phyloP scores from a whole-genome alignment of 1,140 invertebrate species.

The Macrocentrus cingulum region DNA sequence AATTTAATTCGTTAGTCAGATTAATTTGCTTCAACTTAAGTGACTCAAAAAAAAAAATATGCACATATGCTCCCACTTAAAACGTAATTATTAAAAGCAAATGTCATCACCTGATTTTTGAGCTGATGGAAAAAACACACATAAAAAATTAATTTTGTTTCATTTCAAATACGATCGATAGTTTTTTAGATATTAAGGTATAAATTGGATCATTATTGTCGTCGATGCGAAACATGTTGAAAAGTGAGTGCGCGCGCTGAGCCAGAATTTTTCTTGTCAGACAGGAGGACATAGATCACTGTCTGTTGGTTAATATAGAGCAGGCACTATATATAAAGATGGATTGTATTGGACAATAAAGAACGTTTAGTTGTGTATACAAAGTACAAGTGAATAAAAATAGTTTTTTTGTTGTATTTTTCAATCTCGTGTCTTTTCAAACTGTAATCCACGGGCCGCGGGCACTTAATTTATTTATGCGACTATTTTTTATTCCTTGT shows the following conservation, averaged over 20 bases:
- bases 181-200: no score
- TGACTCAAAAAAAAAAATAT: no score
- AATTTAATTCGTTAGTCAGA: slow-evolving; percentile 40
- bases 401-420: no score
- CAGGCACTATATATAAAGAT: neutral
- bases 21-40: slow-evolving; percentile 38
- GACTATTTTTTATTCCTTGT: neutral
- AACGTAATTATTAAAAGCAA: no score
- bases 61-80: no score
- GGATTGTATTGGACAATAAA: neutral
- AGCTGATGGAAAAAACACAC: no score
- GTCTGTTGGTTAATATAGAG: neutral
- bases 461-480: neutral
- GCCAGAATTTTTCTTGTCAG: neutral
- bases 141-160: no score
- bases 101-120: no score
- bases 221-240: neutral
- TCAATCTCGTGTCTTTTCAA: no score
- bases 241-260: neutral
- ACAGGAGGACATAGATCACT: slow-evolving; percentile 1
- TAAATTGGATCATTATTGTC: slow-evolving; percentile 7
- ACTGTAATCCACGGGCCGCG: neutral
- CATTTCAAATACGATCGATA: no score
- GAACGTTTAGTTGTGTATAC: no score
- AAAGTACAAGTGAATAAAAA: no score